Conservation (phyloP, 1,140 invertebrate species). For the Dufourea novaeangliae region DNA sequence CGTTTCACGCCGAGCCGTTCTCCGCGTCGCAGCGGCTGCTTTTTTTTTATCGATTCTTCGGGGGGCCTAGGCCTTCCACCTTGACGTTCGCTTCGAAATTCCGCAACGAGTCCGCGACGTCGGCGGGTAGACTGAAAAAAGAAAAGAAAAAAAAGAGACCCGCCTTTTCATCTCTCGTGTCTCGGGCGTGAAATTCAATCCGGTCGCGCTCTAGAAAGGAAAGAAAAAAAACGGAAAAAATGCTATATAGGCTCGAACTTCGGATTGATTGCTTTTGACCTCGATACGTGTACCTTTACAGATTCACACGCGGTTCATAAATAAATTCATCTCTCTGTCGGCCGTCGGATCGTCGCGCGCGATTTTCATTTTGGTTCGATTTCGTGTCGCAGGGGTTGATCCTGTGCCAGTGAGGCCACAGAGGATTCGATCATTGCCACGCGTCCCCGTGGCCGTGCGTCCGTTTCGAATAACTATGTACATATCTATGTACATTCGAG, state of each 20-base stretch:
- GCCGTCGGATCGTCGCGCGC: too few species aligned
- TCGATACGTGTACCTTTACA: neutral
- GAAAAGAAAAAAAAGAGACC: neutral
- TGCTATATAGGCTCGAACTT: neutral
- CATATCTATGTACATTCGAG: too few species aligned
- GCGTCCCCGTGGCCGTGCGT: neutral
- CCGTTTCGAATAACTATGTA: neutral
- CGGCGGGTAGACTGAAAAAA: neutral
- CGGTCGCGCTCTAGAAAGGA: neutral
- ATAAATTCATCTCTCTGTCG: constrained; percentile 5
- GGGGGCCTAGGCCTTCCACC: constrained; percentile 16
- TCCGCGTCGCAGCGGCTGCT: constrained; percentile 12
- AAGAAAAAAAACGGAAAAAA: too few species aligned
- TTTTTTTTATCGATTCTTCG: constrained; percentile 40
- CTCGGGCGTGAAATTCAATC: neutral
- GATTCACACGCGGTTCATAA: neutral
- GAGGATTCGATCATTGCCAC: neutral
- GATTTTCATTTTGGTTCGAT: neutral
- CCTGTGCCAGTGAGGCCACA: neutral
- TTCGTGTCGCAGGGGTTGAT: neutral
- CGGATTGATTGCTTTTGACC: neutral
- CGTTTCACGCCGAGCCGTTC: constrained; percentile 31
- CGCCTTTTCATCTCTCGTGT: neutral
- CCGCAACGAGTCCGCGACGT: neutral
- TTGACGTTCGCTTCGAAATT: constrained; percentile 5